phyloP scores from a whole-genome alignment of 1,140 invertebrate species.

The Drosophila arawakana region DNA sequence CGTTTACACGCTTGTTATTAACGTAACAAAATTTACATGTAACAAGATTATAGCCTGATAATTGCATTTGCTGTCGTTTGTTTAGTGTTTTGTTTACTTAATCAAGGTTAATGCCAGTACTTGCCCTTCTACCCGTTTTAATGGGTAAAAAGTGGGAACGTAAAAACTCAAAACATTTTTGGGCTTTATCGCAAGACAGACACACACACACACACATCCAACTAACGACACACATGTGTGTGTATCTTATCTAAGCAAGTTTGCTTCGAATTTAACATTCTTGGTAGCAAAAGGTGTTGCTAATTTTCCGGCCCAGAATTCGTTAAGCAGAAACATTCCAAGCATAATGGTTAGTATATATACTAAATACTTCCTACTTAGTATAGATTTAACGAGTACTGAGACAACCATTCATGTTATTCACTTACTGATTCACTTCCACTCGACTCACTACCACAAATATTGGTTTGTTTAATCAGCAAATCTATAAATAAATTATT shows the following conservation, averaged over 20 bases:
- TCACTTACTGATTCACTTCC: slow-evolving; percentile 23
- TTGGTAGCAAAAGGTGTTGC: slow-evolving; percentile 15
- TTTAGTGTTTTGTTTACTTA: background rate
- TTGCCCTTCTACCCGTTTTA: slow-evolving; percentile 9
- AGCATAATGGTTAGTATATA: slow-evolving; percentile 12
- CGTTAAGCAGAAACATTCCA: background rate
- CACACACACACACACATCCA: background rate
- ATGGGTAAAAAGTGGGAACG: background rate
- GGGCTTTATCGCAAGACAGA: slow-evolving; percentile 21
- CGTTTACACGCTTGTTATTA: background rate
- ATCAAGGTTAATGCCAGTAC: background rate
- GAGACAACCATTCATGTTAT: background rate
- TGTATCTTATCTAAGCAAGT: slow-evolving; percentile 47
- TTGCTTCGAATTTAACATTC: slow-evolving; percentile 16
- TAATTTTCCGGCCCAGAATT: slow-evolving; percentile 6
- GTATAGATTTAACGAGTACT: slow-evolving; percentile 3
- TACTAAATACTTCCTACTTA: background rate
- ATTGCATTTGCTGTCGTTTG: background rate
- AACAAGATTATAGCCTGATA: background rate
- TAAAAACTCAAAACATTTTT: slow-evolving; percentile 43
- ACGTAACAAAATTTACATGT: background rate
- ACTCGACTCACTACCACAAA: slow-evolving; percentile 54
- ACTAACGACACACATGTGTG: slow-evolving; percentile 19
- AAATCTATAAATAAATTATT: slow-evolving; percentile 71
- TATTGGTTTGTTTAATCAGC: slow-evolving; percentile 70